Evolutionary conservation across 2,888 invertebrate species (phyloP).

Genomic region (Dolomedes plantarius): DNA sequence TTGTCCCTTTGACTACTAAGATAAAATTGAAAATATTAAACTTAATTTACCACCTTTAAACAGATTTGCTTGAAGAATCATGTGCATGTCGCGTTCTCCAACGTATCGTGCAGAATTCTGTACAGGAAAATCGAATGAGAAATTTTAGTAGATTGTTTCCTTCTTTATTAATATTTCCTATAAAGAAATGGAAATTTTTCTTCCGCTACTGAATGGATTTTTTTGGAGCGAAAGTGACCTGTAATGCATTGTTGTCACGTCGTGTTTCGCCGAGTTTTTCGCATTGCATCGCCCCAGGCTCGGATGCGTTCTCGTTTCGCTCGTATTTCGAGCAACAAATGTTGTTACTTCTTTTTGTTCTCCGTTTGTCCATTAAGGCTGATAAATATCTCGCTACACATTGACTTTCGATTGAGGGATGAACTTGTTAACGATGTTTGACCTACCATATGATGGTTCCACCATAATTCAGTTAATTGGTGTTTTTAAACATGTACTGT

Average conservation of each 20-base stretch:
- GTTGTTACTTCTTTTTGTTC: neutral
- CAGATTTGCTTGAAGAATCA: too few relatives aligned
- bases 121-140: too few relatives aligned
- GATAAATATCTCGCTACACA: neutral
- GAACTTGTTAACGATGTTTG: neutral
- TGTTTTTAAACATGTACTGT: too few relatives aligned
- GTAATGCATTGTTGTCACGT: constrained; percentile 9
- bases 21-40: too few relatives aligned
- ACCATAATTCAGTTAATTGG: too few relatives aligned
- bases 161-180: constrained; percentile 43
- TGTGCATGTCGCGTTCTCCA: too few relatives aligned
- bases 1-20: too few relatives aligned
- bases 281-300: constrained; percentile 8
- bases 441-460: too few relatives aligned
- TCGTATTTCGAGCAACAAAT: neutral
- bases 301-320: neutral
- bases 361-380: neutral
- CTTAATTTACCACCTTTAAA: too few relatives aligned
- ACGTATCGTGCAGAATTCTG: too few relatives aligned
- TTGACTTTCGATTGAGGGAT: neutral
- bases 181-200: constrained; percentile 28
- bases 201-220: constrained; percentile 36
- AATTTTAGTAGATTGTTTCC: constrained; percentile 11
- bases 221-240: neutral
- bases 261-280: neutral